Percentiles rank a stretch among this genome's conserved stretches.
Evolutionary conservation across 2,888 invertebrate species (phyloP).

Genomic region (Willowsia nigromaculata): DNA sequence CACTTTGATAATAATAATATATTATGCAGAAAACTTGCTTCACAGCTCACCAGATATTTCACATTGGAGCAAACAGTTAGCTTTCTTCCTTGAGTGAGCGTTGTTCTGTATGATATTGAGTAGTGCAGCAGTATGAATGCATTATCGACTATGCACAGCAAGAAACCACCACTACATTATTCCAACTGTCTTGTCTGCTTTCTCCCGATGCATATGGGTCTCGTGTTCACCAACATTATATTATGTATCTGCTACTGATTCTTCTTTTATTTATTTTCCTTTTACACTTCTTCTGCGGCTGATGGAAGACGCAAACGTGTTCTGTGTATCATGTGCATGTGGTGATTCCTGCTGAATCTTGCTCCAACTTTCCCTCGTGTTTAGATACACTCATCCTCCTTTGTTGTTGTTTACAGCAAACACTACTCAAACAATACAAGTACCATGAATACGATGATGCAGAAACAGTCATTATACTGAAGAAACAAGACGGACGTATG

Average conservation of each 20-base stretch:
- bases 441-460: slow-evolving; percentile 1
- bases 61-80: background rate
- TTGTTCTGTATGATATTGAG: background rate
- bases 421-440: slow-evolving; percentile 15
- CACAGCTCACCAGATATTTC: background rate
- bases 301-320: slow-evolving; percentile 2
- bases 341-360: slow-evolving; percentile 10
- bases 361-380: background rate
- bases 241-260: background rate
- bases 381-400: background rate
- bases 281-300: background rate
- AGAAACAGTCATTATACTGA: background rate
- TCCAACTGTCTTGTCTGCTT: slow-evolving; percentile 11
- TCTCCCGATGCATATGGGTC: background rate
- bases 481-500: background rate
- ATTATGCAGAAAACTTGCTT: slow-evolving; percentile 30
- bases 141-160: slow-evolving; percentile 13
- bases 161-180: background rate
- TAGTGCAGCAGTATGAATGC: slow-evolving; percentile 23
- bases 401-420: slow-evolving; percentile 25
- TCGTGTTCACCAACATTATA: background rate
- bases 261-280: background rate
- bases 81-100: background rate
- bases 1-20: slow-evolving; percentile 14
- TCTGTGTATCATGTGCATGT: background rate